Percentiles rank a stretch among this genome's conserved stretches.
These are phyloP conservation scores for Cephus rjabovi DNA, from an alignment of 2,888 invertebrate genomes.

Conservation along the genomic window DNA sequence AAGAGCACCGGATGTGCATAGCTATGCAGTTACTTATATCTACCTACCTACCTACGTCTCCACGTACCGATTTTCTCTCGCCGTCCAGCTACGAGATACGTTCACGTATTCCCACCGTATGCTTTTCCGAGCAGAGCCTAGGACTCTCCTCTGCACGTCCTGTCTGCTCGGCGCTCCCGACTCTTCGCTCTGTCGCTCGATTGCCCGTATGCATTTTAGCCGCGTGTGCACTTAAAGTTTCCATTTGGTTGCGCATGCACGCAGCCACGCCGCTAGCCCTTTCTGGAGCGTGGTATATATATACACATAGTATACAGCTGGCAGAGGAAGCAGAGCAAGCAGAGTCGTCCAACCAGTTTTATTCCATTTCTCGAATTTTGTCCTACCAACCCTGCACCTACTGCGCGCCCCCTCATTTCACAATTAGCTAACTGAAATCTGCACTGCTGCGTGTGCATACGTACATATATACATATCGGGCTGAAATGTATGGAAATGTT, in stretches of 20 bases:
- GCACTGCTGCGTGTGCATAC: not conserved
- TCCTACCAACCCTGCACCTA: not conserved
- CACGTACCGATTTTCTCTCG: not conserved
- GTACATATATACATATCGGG: too few relatives aligned
- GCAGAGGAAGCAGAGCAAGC: not conserved
- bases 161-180: not conserved
- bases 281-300: not conserved
- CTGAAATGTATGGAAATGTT: conserved; percentile 24
- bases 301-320: not conserved
- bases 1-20: not conserved
- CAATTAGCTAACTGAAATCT: not conserved
- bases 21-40: not conserved
- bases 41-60: not conserved
- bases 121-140: not conserved
- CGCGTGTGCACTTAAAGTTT: conserved; percentile 50
- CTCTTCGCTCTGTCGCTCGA: not conserved
- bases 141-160: not conserved
- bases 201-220: conserved; percentile 30
- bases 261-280: conserved; percentile 35
- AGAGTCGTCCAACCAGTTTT: not conserved
- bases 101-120: not conserved
- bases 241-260: conserved; percentile 45
- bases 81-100: not conserved
- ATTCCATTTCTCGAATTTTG: not conserved
- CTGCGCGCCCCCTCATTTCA: not conserved